These are phyloP conservation scores for Cepaea nemoralis DNA, from an alignment of 1,140 invertebrate genomes.

Conservation along the genomic window DNA sequence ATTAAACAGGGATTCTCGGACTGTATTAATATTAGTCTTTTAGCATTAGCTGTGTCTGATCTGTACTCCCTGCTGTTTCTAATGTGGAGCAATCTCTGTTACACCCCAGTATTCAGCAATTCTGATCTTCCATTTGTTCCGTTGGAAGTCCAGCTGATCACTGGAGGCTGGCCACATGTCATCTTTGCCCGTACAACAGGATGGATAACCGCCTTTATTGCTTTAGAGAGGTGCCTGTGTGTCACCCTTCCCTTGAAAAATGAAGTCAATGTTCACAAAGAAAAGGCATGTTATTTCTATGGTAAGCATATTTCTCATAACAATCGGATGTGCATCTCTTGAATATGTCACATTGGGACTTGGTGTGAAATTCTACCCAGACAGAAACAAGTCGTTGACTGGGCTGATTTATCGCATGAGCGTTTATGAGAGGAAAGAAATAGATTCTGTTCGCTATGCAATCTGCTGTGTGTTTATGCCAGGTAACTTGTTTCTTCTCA, in stretches of 20 bases:
- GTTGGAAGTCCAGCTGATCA: not conserved
- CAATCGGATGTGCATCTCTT: not conserved
- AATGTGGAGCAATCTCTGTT: constrained; percentile 2
- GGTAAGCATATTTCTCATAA: not conserved
- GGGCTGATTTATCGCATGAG: not conserved
- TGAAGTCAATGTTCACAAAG: not conserved
- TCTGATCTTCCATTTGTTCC: not conserved
- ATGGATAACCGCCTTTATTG: not conserved
- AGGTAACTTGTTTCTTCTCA: not conserved
- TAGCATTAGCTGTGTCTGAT: not conserved
- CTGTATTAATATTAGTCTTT: not conserved
- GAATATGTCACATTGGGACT: not conserved
- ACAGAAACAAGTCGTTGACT: not conserved
- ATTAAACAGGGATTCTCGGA: not conserved
- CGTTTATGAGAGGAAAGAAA: not conserved
- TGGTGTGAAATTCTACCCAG: not conserved
- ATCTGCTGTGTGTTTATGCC: not conserved
- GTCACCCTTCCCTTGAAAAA: not conserved
- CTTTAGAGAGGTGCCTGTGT: not conserved
- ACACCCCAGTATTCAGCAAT: not conserved
- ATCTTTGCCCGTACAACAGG: constrained; percentile 4
- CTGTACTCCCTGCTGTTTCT: not conserved
- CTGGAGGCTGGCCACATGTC: not conserved
- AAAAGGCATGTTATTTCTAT: not conserved
- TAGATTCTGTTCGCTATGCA: not conserved